Conservation (phyloP, 2,888 invertebrate genomes). For the Dasysyrphus tricinctus region DNA sequence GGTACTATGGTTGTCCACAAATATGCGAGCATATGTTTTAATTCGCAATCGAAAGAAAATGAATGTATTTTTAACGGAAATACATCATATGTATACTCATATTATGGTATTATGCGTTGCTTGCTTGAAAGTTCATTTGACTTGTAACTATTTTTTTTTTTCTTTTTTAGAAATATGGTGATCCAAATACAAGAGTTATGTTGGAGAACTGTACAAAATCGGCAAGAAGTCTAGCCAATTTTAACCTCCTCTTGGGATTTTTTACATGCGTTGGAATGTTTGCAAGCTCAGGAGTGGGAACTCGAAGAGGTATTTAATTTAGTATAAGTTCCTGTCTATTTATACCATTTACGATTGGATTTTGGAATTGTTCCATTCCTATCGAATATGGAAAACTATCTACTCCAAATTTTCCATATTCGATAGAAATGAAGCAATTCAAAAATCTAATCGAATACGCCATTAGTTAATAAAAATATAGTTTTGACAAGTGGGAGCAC, state of each 20-base stretch:
- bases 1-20: constrained; percentile 52
- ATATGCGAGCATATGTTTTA: constrained; percentile 41
- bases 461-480: too few species aligned
- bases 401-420: too few species aligned
- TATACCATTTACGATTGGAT: too few species aligned
- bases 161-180: constrained; percentile 42
- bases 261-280: constrained; percentile 54
- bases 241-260: constrained; percentile 50
- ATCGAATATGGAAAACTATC: too few species aligned
- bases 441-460: too few species aligned
- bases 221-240: constrained; percentile 41
- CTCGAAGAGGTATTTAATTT: constrained; percentile 36
- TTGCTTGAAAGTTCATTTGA: background rate
- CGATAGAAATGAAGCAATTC: too few species aligned
- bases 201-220: constrained; percentile 49
- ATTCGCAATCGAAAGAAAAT: constrained; percentile 53
- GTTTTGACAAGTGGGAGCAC: too few species aligned
- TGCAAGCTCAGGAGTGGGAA: constrained; percentile 30
- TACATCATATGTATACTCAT: constrained; percentile 47
- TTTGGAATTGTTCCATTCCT: too few species aligned
- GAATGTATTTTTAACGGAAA: constrained; percentile 48
- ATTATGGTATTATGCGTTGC: constrained; percentile 31
- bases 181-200: constrained; percentile 16
- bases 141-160: background rate
- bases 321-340: too few species aligned